Conservation (phyloP, 2,113 vertebrate species). For the Silurus asotus region DNA sequence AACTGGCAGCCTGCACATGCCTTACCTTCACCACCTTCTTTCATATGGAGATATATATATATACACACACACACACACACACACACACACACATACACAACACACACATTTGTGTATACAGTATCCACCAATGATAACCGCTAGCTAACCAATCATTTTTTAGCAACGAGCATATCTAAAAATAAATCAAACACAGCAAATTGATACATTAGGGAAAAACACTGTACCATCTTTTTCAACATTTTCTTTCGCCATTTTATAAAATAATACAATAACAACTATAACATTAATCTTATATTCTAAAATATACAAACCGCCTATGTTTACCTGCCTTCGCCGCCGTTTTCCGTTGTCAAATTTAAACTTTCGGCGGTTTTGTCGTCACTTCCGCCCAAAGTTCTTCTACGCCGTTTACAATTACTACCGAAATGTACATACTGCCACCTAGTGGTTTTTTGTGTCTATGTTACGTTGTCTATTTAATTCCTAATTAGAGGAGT, state of each 20-base stretch:
- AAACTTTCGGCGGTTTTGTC: slow-evolving; percentile 47
- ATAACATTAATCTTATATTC: not conserved
- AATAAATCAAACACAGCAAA: too few species aligned
- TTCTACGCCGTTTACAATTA: not conserved
- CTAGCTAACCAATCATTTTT: not conserved
- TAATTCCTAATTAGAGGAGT: not conserved
- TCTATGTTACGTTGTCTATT: not conserved
- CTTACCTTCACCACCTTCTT: too few species aligned
- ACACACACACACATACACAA: too few species aligned
- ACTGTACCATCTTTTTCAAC: slow-evolving; percentile 8
- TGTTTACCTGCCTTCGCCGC: not conserved
- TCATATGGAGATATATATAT: too few species aligned
- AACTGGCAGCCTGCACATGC: too few species aligned
- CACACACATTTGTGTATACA: too few species aligned
- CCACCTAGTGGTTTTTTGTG: not conserved
- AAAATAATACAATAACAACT: too few species aligned
- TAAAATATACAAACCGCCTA: not conserved
- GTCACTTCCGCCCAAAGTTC: slow-evolving; percentile 43
- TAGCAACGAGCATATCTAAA: not conserved
- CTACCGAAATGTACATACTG: not conserved
- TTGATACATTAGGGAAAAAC: not conserved
- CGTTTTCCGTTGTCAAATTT: slow-evolving; percentile 30
- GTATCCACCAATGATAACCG: not conserved
- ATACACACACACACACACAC: too few species aligned
- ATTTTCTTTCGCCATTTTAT: not conserved